phyloP scores from a whole-genome alignment of 2,113 vertebrate species.

The Callipepla californica region DNA sequence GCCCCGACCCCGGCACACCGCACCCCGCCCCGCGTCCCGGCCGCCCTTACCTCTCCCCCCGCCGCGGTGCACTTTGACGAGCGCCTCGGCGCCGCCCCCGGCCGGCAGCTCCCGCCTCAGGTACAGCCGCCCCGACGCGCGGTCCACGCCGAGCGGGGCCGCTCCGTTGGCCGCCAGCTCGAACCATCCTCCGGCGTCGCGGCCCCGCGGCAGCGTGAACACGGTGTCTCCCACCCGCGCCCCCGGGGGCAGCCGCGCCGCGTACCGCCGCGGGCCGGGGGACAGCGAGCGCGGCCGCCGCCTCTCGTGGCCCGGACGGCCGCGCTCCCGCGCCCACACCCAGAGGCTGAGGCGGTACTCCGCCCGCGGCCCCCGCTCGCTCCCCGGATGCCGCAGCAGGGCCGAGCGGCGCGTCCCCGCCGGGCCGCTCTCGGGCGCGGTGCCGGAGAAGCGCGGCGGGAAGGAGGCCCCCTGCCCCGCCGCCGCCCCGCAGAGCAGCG shows the following conservation, averaged over 20 bases:
- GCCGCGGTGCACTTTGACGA: conserved; percentile 82
- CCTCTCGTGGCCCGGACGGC: too few relatives aligned
- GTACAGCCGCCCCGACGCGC: conserved; percentile 84
- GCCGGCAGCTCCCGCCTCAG: conserved; percentile 75
- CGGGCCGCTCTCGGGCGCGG: conserved; percentile 48
- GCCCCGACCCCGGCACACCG: too few relatives aligned
- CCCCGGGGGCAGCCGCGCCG: too few relatives aligned
- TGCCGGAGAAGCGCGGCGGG: conserved; percentile 20
- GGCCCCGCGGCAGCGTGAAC: too few relatives aligned
- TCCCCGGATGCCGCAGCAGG: too few relatives aligned
- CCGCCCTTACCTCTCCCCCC: conserved; percentile 76
- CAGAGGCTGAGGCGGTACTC: too few relatives aligned
- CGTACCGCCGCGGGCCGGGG: too few relatives aligned
- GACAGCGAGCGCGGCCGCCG: too few relatives aligned
- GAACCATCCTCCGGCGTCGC: too few relatives aligned
- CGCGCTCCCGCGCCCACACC: too few relatives aligned
- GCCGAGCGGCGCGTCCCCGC: background rate
- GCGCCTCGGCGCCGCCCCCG: conserved; percentile 75
- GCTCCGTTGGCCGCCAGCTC: conserved; percentile 25
- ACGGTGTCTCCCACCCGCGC: too few relatives aligned
- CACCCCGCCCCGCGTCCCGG: background rate
- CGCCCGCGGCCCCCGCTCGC: too few relatives aligned
- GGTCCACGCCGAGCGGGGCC: conserved; percentile 79
- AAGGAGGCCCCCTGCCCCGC: background rate
- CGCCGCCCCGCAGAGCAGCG: background rate